Base-by-base conservation (phyloP, 1,140 invertebrate genomes). In the Bombus waltoni region DNA sequence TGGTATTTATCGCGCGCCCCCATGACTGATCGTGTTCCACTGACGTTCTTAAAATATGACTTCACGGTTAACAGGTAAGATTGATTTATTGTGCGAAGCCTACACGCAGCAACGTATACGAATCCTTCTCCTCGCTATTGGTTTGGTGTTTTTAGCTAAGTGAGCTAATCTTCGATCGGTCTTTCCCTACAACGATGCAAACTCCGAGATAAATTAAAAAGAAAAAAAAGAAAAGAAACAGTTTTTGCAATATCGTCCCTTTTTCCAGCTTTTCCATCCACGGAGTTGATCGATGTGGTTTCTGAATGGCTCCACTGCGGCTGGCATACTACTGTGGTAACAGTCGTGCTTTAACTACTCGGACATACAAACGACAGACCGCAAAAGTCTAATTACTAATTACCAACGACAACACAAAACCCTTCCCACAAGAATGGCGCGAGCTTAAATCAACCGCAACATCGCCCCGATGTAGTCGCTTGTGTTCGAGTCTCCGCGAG, bases 401-500 rank as follows among this genome's bases (percentile, higher is more conserved):
- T 28, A 72, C 10, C 35, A 15, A n/a, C 35, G 35, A 42, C 13
- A 42, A 8, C 28, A 13, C 38, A 15, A 42, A 72, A 42, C 22
- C 40, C 35, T 72, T 72, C n/a, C 72, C 18, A 75, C 73, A 62
- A 77, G 75, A 57, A 59, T 42, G 18, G 25, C 15, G n/a, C 11
- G 57, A 38, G 47, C 28, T 32, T 62, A 73, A 83, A 83, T 83
- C 73, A 76, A 83, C 59, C 25, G 25, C 42, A 74, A 71, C 32
- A 18, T 47, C 62, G 15, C 5, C 44, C 79, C 42, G 44, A 57
- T 40, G 18, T 28, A 25, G 59, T 62, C 59, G 59, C 59, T 62
- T 25, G 32, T 6, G 25, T n/a, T 35, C 78, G 71, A 22, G 62
- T 13, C 25, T 15, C 22, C 25, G 53, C 59, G 76, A 32, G 40